Base-by-base conservation (phyloP, 2,113 vertebrate genomes). In the Sylvia atricapilla region DNA sequence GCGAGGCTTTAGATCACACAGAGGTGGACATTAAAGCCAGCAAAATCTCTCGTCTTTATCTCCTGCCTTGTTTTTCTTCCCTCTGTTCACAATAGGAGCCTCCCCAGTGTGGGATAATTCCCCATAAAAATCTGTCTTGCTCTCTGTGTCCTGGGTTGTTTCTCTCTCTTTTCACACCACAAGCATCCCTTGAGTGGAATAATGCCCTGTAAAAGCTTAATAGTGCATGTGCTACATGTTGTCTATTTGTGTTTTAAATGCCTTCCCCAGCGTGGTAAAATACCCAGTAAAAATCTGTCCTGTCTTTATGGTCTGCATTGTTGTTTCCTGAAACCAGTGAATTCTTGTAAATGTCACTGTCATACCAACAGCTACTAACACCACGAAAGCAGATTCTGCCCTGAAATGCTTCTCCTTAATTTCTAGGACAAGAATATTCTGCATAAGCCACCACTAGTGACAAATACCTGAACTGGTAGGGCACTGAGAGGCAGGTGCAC, bases 191-290 rank as follows among this genome's bases (percentile, higher is more conserved):
- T 14, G 83, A 88, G 88, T 89, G 25, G 53, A 93, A 90, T 87
- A 95, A 94, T 49, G 47, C 66, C 76, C 86, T 73, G 76, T 95
- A 96, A 96, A 95, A 93, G 44, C 93, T 92, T 90, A 87, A 94
- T 78, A 93, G 92, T 72, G 92, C 56, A 46, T 62, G 75, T 89
- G 92, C 49, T 94, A 75, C 80, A 39, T 44, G 64, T 90, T 87
- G 83, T 64, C 88, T 92, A 60, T 89, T 89, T 84, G 64, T 81
- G 73, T 72, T 93, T 94, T 75, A 93, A 95, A 94, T 81, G 56
- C 37, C 44, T 88, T 74, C 41, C 88, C 89, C 19, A 25, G 67
- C 31, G 83, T 41, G 64, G 33, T 43, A 56, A 75, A 95, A 90
- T 69, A 72, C 20, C 72, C 44, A 81, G 53, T 78, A 92, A 90